A percentile compares a stretch with the other conserved stretches of the same genome.
These are phyloP conservation scores for Rosalia funebris DNA, from an alignment of 2,888 invertebrate species.

Conservation along the genomic window DNA sequence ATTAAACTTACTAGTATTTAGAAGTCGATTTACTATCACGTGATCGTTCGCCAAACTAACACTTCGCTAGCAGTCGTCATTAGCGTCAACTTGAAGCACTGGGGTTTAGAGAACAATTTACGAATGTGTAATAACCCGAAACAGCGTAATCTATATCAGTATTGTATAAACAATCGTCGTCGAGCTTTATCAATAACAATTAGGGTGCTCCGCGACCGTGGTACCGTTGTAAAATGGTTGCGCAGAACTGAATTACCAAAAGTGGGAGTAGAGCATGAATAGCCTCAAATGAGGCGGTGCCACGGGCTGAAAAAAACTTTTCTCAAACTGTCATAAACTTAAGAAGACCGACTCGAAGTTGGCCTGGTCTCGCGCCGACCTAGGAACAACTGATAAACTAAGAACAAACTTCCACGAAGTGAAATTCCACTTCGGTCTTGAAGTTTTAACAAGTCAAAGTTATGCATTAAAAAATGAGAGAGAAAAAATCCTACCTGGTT, in stretches of 20 bases:
- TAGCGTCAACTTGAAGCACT: too few species aligned
- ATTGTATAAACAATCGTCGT: too few species aligned
- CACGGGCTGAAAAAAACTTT: conserved; percentile 57
- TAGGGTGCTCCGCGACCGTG: conserved; percentile 38
- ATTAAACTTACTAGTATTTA: too few species aligned
- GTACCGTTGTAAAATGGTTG: conserved; percentile 50
- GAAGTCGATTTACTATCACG: too few species aligned
- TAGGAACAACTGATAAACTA: conserved; percentile 41
- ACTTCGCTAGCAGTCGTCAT: too few species aligned
- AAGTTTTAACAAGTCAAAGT: too few species aligned
- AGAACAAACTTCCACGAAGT: conserved; percentile 33
- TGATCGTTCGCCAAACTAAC: too few species aligned
- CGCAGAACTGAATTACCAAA: conserved; percentile 55
- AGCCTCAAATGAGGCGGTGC: conserved; percentile 58
- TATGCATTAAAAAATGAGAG: conserved; percentile 34
- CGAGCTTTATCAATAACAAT: conserved; percentile 29
- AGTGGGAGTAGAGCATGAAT: conserved; percentile 52
- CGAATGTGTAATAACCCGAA: too few species aligned
- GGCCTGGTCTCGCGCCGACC: conserved; percentile 1
- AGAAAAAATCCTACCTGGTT: conserved; percentile 54
- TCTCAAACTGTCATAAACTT: conserved; percentile 63
- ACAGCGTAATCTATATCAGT: too few species aligned
- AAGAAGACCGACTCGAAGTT: conserved; percentile 46
- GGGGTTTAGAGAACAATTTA: too few species aligned
- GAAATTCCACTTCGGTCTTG: too few species aligned